Base-by-base conservation (phyloP, 2,888 invertebrate genomes). In the Mallateleia sp. region DNA sequence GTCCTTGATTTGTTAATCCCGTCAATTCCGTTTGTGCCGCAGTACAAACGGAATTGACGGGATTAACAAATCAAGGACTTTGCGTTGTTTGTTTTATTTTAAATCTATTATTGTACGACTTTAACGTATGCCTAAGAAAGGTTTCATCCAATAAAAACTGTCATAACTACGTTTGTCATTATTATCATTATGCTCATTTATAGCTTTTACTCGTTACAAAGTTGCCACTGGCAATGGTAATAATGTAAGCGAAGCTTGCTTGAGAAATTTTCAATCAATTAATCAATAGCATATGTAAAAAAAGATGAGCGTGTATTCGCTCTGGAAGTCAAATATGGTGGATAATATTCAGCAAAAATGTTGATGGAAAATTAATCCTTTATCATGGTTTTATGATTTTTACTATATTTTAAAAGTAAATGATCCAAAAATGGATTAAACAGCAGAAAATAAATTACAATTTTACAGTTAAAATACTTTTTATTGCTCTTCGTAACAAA, bases 71-170 rank as follows among this genome's bases (percentile, higher is more conserved):
- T 77, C 80, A 67, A 80, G 80, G 80, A 80, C 80, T 80, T 32
- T n/a, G 38, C 47, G 42, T 38, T 11, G 67, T 69, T 75, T 50
- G 54, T 74, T 80, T 85, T 62, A 66, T 69, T 75, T 64, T 52
- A 83, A 71, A 34, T 78, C 74, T n/a, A 66, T 62, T 85, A 72
- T 85, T 67, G 64, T 47, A 47, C 54, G 52, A 74, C 75, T 72
- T 79, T 85, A 56, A 52, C 62, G 56, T 64, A 69, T 52, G 69
- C 15, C 42, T 74, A 62, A 64, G 24, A 77, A 85, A 66, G 86
- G 86, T 78, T 86, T 86, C 86, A 86, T 86, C 86, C 86, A 86
- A 86, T 86, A 86, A 86, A 78, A 79, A 72, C 78, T 86, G 72
- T 86, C 78, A 81, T 86, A 81, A 81, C 77, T 78, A 45, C 66